A percentile compares a stretch with the other conserved stretches of the same genome.
phyloP scores from a whole-genome alignment of 2,797 vertebrate genomes.

The Microctenopoma stevenorrisi region DNA sequence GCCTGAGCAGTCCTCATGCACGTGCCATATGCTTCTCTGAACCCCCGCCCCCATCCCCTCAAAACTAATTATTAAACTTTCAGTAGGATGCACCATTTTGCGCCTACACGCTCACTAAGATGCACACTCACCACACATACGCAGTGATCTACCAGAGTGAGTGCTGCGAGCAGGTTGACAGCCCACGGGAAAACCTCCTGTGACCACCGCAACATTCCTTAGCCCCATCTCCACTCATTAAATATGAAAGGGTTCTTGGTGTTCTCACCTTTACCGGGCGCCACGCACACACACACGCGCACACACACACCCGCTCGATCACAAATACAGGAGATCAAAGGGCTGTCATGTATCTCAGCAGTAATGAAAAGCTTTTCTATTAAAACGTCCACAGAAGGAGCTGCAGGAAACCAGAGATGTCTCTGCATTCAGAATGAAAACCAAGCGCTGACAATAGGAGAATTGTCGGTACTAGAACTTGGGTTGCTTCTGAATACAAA shows the following conservation, averaged over 20 bases:
- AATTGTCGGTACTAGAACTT: neutral
- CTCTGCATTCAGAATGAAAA: neutral
- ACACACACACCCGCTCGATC: constrained; percentile 6
- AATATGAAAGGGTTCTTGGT: constrained; percentile 72
- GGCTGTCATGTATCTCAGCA: constrained; percentile 52
- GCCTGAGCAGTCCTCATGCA: constrained; percentile 35
- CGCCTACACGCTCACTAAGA: constrained; percentile 37
- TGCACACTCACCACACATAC: constrained; percentile 24
- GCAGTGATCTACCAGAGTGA: constrained; percentile 51
- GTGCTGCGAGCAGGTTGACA: constrained; percentile 54
- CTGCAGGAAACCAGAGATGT: constrained; percentile 34
- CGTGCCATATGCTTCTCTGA: constrained; percentile 49
- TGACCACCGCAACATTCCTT: constrained; percentile 51
- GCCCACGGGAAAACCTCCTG: constrained; percentile 63
- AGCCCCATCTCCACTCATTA: constrained; percentile 74
- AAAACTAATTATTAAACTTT: constrained; percentile 67
- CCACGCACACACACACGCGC: constrained; percentile 18
- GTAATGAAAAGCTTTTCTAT: constrained; percentile 55
- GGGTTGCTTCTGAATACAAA: neutral
- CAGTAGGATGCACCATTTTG: constrained; percentile 50
- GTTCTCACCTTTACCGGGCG: constrained; percentile 65
- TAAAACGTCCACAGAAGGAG: constrained; percentile 49
- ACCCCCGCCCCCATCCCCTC: constrained; percentile 48
- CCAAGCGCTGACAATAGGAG: neutral
- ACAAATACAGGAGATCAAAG: constrained; percentile 61